These are phyloP conservation scores for Larimichthys polyactis DNA, from an alignment of 2,113 vertebrate species.

Conservation along the genomic window DNA sequence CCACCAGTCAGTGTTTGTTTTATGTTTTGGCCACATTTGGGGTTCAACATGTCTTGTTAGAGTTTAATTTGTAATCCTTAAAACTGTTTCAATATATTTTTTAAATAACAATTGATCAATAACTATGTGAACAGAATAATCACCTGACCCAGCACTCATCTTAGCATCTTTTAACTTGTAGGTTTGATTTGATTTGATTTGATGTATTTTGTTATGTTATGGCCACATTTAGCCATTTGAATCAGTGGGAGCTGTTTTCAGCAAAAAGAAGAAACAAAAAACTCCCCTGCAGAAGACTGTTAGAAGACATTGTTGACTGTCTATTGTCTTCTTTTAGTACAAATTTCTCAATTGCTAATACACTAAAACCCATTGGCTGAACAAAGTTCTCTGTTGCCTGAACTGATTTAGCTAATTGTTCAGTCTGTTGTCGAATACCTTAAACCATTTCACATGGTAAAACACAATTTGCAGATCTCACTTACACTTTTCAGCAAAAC, in stretches of 20 bases:
- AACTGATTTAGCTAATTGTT: too few species aligned
- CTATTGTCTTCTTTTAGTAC: neutral
- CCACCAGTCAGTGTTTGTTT: constrained; percentile 6
- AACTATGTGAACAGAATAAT: neutral
- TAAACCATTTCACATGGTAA: too few species aligned
- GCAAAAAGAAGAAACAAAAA: neutral
- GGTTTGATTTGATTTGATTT: neutral
- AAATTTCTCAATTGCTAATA: too few species aligned
- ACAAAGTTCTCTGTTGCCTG: too few species aligned
- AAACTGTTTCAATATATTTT: neutral
- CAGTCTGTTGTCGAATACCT: too few species aligned
- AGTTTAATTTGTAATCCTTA: neutral
- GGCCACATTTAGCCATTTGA: neutral
- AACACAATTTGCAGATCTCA: too few species aligned
- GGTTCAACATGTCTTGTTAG: neutral
- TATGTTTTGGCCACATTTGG: neutral
- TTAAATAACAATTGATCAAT: neutral
- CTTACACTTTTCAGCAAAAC: too few species aligned
- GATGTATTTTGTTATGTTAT: neutral
- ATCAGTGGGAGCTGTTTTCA: neutral
- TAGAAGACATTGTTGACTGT: neutral
- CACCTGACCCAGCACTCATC: too few species aligned
- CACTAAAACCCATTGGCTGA: too few species aligned
- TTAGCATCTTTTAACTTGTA: neutral
- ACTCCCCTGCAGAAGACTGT: neutral